Percentiles rank a stretch among this genome's conserved stretches.
Evolutionary conservation across 2,888 invertebrate genomes (phyloP).

Genomic region (Dasysyrphus albostriatus): DNA sequence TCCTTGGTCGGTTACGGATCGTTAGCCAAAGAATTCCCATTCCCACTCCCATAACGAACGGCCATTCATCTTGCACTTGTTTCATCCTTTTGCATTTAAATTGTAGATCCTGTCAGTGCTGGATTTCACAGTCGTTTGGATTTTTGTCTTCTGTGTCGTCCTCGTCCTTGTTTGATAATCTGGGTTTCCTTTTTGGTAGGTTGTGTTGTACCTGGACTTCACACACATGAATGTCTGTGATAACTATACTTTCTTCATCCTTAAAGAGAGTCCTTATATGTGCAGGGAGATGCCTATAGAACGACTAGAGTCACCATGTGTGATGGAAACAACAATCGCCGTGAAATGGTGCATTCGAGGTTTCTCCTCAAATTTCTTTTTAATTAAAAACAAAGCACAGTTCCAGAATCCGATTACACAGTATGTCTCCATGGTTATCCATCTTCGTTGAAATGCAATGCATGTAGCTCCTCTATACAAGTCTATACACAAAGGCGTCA

Average conservation of each 20-base stretch:
- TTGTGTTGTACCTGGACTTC: slow-evolving; percentile 32
- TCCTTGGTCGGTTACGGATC: slow-evolving; percentile 63
- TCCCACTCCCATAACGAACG: slow-evolving; percentile 74
- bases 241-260: slow-evolving; percentile 51
- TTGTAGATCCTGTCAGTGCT: slow-evolving; percentile 67
- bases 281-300: background rate
- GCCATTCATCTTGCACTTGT: slow-evolving; percentile 74
- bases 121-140: slow-evolving; percentile 71
- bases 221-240: slow-evolving; percentile 23
- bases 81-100: slow-evolving; percentile 45
- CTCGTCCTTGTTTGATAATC: slow-evolving; percentile 60
- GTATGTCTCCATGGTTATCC: slow-evolving; percentile 71
- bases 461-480: slow-evolving; percentile 1
- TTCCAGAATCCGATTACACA: slow-evolving; percentile 75
- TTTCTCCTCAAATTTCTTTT: slow-evolving; percentile 49
- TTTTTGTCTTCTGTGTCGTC: slow-evolving; percentile 47
- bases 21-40: slow-evolving; percentile 53
- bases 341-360: slow-evolving; percentile 66
- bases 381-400: slow-evolving; percentile 75
- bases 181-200: slow-evolving; percentile 47
- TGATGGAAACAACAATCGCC: slow-evolving; percentile 41
- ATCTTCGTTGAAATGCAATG: slow-evolving; percentile 50
- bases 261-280: background rate
- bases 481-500: slow-evolving; percentile 30
- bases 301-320: slow-evolving; percentile 45